These are phyloP conservation scores for Pterocles burchelli DNA, from an alignment of 2,113 vertebrate genomes.

Conservation along the genomic window DNA sequence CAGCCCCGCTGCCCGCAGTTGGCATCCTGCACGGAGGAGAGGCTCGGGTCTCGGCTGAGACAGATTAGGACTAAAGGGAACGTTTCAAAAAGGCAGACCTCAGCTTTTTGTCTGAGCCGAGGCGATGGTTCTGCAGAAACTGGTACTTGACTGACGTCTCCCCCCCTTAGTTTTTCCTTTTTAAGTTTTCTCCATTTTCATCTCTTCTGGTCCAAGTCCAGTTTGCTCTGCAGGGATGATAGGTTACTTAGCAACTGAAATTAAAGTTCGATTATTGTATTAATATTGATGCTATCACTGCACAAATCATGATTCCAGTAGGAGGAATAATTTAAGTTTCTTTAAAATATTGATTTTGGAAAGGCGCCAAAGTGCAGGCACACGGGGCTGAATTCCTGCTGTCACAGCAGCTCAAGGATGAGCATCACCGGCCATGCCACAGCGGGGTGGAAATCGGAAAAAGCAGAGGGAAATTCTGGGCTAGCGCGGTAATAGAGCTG, in stretches of 20 bases:
- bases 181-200: not conserved
- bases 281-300: constrained; percentile 40
- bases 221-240: not conserved
- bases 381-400: not conserved
- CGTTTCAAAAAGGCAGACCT: not conserved
- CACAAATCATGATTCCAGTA: constrained; percentile 5
- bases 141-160: accelerated
- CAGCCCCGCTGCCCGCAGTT: not conserved
- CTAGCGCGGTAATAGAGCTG: not conserved
- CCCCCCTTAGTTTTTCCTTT: not conserved
- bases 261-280: constrained; percentile 51
- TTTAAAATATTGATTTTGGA: constrained; percentile 51
- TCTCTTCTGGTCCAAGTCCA: not conserved
- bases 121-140: not conserved
- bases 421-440: not conserved
- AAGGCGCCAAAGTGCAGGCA: not conserved
- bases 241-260: constrained; percentile 28
- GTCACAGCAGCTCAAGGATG: not conserved
- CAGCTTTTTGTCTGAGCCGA: not conserved
- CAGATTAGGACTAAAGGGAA: not conserved
- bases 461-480: not conserved
- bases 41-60: not conserved
- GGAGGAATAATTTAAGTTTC: constrained; percentile 36
- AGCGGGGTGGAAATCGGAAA: accelerated
- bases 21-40: not conserved